Base-by-base conservation (phyloP, 2,797 vertebrate species). In the Malurus splendens region DNA sequence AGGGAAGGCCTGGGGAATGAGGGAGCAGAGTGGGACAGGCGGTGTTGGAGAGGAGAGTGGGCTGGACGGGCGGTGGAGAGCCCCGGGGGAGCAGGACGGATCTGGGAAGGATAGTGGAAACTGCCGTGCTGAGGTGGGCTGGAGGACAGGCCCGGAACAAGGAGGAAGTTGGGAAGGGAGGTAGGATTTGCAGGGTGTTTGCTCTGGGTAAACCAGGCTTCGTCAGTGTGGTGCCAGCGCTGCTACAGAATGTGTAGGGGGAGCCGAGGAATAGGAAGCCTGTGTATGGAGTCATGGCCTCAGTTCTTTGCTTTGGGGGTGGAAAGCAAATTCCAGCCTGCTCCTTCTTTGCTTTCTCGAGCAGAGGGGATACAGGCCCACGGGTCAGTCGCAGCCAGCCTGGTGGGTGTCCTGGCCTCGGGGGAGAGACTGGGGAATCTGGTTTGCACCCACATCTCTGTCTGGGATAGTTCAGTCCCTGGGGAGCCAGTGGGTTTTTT, bases 331-430 rank as follows among this genome's bases (percentile, higher is more conserved):
- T 88, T 82, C 24, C 20, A 32, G 18, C 33, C n/a, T 77, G 9
- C 14, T 15, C 1, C 9, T 3, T 30, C 39, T 70, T n/a, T 36
- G 17, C 30, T 80, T 32, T 47, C 12, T 18, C 1, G 1, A 38
- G 30, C 23, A n/a, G 25, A 41, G 47, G 10, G 5, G 32, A 10
- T 54, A 16, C 20, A 70, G 41, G 23, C 7, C 7, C 16, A 7
- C 0, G 1, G 27, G 12, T 74, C 38, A 57, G 32, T 12, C 20
- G 4, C 0, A 0, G 51, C 30, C 18, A 66, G 27, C 14, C 41
- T 42, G 33, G 8, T 39, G 47, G 28, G 22, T 47, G 47, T 62
- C n/a, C 28, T 44, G 25, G 36, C 25, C 25, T 41, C 1, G 0
- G 2, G 10, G 14, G 3, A 1, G 30, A 51, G 8, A 2, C 1